Conservation (phyloP, 2,113 vertebrate genomes). For the Spea bombifrons region DNA sequence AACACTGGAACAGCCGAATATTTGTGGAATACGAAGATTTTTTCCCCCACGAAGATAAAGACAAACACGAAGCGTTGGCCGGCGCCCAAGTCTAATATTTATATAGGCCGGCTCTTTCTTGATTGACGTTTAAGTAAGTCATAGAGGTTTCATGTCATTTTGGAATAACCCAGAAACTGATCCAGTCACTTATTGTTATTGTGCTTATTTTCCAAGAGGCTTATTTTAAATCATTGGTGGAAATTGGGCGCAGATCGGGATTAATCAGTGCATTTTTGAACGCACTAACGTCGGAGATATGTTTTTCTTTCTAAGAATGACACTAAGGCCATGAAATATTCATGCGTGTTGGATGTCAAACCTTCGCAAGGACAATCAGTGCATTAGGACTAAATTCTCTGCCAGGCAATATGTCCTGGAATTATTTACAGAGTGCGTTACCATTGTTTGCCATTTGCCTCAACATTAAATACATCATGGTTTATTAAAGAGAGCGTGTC, state of each 20-base stretch:
- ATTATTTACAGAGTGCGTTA: background rate
- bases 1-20: too few species aligned
- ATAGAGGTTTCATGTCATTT: too few species aligned
- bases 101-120: too few species aligned
- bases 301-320: constrained; percentile 2
- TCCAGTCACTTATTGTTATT: too few species aligned
- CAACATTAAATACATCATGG: background rate
- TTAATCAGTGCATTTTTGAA: background rate
- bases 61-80: too few species aligned
- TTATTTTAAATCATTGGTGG: too few species aligned
- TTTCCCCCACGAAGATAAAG: too few species aligned
- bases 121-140: too few species aligned
- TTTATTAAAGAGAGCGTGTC: background rate
- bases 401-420: background rate
- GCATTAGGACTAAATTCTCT: background rate
- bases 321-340: background rate
- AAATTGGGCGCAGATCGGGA: background rate
- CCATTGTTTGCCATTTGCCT: background rate
- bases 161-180: too few species aligned
- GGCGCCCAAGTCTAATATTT: too few species aligned
- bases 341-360: background rate
- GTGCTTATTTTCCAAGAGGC: too few species aligned
- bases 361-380: background rate
- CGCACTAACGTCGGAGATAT: background rate
- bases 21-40: too few species aligned